Evolutionary conservation across 2,888 invertebrate genomes (phyloP).

Genomic region (Rhagium mordax): DNA sequence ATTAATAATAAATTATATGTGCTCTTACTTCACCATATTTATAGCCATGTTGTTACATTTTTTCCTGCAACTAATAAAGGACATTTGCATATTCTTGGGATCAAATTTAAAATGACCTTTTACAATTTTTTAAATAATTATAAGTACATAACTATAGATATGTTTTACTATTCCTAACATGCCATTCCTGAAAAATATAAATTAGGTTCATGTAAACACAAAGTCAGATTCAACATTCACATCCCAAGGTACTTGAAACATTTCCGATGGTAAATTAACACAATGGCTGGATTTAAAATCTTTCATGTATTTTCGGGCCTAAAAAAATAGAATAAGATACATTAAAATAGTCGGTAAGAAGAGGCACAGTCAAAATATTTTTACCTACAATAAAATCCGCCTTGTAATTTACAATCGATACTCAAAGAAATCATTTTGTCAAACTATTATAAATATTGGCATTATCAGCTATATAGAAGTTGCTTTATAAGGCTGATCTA

Average conservation of each 20-base stretch:
- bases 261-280: constrained; percentile 81
- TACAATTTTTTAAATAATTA: not conserved
- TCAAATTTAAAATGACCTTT: not conserved
- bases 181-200: not conserved
- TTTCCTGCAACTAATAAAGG: not conserved
- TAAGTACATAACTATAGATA: constrained; percentile 27
- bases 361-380: too few species aligned
- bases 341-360: too few species aligned
- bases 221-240: constrained; percentile 66
- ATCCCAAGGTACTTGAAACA: constrained; percentile 76
- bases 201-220: constrained; percentile 63
- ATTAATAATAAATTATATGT: constrained; percentile 21
- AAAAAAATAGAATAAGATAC: constrained; percentile 45
- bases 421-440: too few species aligned
- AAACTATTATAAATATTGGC: too few species aligned
- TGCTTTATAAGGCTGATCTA: too few species aligned
- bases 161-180: not conserved
- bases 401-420: too few species aligned
- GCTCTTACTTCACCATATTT: constrained; percentile 17
- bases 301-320: constrained; percentile 85
- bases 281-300: constrained; percentile 92
- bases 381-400: too few species aligned
- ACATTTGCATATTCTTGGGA: not conserved
- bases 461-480: too few species aligned
- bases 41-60: constrained; percentile 3